phyloP scores from a whole-genome alignment of 2,797 vertebrate genomes.

The Salarias fasciatus region DNA sequence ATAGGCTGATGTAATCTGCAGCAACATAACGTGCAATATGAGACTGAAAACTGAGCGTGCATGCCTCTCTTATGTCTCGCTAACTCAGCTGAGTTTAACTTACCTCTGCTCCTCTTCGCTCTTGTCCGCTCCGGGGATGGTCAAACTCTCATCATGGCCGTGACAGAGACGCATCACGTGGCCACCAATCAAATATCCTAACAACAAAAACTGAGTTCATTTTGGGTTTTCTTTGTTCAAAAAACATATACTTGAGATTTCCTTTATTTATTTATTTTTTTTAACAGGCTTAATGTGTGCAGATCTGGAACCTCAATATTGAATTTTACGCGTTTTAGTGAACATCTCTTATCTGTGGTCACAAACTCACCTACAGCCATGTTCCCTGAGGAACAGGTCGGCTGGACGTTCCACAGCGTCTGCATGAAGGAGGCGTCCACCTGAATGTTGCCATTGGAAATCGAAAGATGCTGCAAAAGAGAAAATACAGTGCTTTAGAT shows the following conservation, averaged over 20 bases:
- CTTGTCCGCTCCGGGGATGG: conserved; percentile 92
- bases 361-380: conserved; percentile 89
- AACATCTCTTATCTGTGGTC: too few relatives aligned
- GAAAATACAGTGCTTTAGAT: background rate
- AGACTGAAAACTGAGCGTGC: too few relatives aligned
- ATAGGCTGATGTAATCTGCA: too few relatives aligned
- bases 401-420: conserved; percentile 98
- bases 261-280: too few relatives aligned
- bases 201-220: conserved; percentile 2
- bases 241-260: too few relatives aligned
- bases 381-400: conserved; percentile 92
- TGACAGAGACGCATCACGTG: conserved; percentile 96
- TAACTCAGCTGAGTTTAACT: too few relatives aligned
- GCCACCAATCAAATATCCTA: conserved; percentile 93
- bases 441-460: conserved; percentile 90
- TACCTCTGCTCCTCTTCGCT: conserved; percentile 91
- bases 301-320: too few relatives aligned
- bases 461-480: conserved; percentile 91
- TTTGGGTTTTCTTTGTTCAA: background rate
- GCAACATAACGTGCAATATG: too few relatives aligned
- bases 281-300: too few relatives aligned
- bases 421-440: conserved; percentile 99
- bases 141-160: conserved; percentile 96
- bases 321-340: too few relatives aligned
- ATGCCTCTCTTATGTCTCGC: too few relatives aligned